Base-by-base conservation (phyloP, 2,888 invertebrate species). In the Cetonia aurata region DNA sequence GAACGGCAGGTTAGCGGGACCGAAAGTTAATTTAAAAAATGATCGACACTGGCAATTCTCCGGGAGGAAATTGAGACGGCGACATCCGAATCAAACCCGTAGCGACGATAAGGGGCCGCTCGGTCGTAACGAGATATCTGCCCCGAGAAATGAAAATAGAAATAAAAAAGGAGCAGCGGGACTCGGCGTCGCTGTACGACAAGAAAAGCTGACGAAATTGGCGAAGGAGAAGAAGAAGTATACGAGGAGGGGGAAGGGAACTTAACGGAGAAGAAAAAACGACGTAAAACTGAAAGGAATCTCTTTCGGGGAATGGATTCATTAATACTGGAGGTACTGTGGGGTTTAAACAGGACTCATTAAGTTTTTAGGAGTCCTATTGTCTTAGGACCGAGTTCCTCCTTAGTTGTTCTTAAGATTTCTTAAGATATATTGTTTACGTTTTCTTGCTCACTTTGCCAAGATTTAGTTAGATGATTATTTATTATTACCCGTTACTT, bases 11-110 rank as follows among this genome's bases (percentile, higher is more conserved):
- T 42, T 42, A 41, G 42, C 12, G 42, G 41, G 42, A 57, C 62
- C 17, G 50, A 50, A 65, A 65, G 48, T 65, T 65, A 65, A 65
- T 65, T 65, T 65, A 48, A 55, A 67, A 46, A 56, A 57, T 56
- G 67, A 57, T 67, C 67, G 67, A 67, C 67, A 48, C 67, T 46
- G 46, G 57, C 67, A 56, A 56, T 67, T 67, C 37, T 56, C 46
- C 37, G 15, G 57, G 37, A 67, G 67, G 67, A 67, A 57, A 67
- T 67, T 67, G 67, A 44, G 25, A 56, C 50, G 33, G 46, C 33
- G 46, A 57, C 46, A 57, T 67, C 48, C 31, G 57, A 56, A 48
- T 56, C 56, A 53, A 56, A 56, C 48, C 48, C 62, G 48, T 59
- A 59, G 42, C 25, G 59, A 59, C 33, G 33, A 62, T 48, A 50